These are phyloP conservation scores for Paracentrotus lividus DNA, from an alignment of 53 echinoderm and acorn worm genomes.

Conservation along the genomic window DNA sequence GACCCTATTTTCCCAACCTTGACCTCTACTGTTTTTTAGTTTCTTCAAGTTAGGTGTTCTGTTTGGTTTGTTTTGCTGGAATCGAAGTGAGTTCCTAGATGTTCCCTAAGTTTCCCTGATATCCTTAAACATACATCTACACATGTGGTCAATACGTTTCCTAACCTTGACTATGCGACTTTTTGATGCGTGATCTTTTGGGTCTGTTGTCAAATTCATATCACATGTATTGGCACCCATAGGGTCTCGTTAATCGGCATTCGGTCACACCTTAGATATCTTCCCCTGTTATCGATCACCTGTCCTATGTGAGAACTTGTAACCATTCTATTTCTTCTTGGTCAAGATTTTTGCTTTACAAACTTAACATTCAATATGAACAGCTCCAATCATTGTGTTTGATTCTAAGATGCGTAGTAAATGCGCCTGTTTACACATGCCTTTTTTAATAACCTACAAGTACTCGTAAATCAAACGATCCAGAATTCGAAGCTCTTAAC, in stretches of 20 bases:
- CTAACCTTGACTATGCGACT: constrained; percentile 10
- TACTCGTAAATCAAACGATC: background rate
- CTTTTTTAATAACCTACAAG: constrained; percentile 28
- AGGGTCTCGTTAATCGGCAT: background rate
- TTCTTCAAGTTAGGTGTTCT: too few relatives aligned
- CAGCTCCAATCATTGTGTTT: constrained; percentile 41
- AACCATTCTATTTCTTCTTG: background rate
- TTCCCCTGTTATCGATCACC: background rate
- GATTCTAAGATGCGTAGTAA: constrained; percentile 9
- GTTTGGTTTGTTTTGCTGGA: background rate
- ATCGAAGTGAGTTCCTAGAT: constrained; percentile 5
- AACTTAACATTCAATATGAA: background rate
- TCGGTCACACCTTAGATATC: background rate
- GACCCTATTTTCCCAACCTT: too few relatives aligned
- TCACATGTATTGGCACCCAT: background rate
- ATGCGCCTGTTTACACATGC: background rate
- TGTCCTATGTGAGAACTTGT: background rate
- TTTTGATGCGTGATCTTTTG: constrained; percentile 21
- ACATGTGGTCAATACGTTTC: background rate
- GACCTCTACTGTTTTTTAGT: too few relatives aligned
- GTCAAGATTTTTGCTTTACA: background rate
- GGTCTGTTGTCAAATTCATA: background rate
- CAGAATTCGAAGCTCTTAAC: background rate
- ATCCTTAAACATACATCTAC: background rate
- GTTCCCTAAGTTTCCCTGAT: background rate